These are phyloP conservation scores for Dasysyrphus albostriatus DNA, from an alignment of 2,888 invertebrate genomes.

Conservation along the genomic window DNA sequence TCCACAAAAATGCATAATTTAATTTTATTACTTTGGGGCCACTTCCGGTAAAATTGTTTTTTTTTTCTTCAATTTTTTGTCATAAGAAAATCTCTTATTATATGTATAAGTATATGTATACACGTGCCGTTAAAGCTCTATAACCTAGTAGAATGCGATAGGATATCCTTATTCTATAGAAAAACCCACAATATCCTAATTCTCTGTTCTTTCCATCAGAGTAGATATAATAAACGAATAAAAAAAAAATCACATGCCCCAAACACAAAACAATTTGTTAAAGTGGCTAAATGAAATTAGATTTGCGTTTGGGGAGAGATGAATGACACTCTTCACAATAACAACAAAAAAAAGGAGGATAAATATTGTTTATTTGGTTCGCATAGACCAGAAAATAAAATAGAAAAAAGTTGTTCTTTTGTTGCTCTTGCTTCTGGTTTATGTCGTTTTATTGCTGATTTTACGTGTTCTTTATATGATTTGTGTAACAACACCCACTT, in stretches of 20 bases:
- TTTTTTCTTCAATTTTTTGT: neutral
- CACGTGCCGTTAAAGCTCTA: neutral
- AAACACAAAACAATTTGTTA: conserved; percentile 72
- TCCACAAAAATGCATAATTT: conserved; percentile 18
- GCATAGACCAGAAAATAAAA: neutral
- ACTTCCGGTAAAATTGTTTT: conserved; percentile 11
- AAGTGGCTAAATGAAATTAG: conserved; percentile 75
- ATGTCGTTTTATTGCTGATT: neutral
- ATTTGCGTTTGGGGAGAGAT: conserved; percentile 59
- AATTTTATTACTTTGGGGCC: conserved; percentile 24
- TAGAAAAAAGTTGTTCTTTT: neutral
- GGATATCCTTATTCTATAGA: neutral
- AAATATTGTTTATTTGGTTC: neutral
- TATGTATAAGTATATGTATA: too few species aligned
- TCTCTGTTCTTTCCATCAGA: neutral
- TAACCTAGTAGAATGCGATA: neutral
- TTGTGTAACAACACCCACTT: neutral
- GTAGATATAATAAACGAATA: neutral
- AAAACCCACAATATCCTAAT: conserved; percentile 7
- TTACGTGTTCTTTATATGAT: neutral
- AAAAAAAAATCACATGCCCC: conserved; percentile 27
- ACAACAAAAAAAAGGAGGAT: neutral
- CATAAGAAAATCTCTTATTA: conserved; percentile 21
- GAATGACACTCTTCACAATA: conserved; percentile 41
- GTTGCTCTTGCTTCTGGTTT: neutral